phyloP scores from a whole-genome alignment of 2,113 vertebrate species.

The Perccottus glenii region DNA sequence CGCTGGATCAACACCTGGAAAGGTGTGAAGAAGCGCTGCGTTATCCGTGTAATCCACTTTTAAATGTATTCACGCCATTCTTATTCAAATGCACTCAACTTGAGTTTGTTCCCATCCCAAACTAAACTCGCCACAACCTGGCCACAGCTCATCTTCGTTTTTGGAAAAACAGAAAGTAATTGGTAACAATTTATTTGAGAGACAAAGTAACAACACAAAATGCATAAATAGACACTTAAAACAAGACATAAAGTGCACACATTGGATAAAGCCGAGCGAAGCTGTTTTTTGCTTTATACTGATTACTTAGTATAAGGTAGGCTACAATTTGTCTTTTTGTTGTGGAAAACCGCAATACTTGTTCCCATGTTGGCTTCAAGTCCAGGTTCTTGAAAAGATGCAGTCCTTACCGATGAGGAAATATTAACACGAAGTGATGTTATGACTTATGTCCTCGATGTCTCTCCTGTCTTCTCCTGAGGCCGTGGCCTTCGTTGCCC shows the following conservation, averaged over 20 bases:
- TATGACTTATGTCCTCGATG: slow-evolving; percentile 71
- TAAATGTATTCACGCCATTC: slow-evolving; percentile 58
- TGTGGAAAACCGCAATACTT: too few species aligned
- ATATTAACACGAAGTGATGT: too few species aligned
- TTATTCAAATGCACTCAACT: slow-evolving; percentile 40
- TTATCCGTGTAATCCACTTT: slow-evolving; percentile 69
- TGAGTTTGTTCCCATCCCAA: slow-evolving; percentile 2
- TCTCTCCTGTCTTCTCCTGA: slow-evolving; percentile 69
- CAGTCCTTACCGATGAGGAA: too few species aligned
- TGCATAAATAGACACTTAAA: slow-evolving; percentile 62
- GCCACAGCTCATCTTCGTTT: not conserved
- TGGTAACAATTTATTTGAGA: slow-evolving; percentile 22
- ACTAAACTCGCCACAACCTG: not conserved
- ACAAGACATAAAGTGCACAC: slow-evolving; percentile 60
- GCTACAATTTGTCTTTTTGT: too few species aligned
- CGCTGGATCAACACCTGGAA: slow-evolving; percentile 54
- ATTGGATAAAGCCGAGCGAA: not conserved
- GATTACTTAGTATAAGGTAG: not conserved
- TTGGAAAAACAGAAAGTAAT: not conserved
- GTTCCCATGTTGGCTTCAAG: too few species aligned
- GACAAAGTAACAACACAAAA: slow-evolving; percentile 9
- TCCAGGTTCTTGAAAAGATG: too few species aligned
- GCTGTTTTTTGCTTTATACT: too few species aligned
- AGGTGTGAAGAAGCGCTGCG: slow-evolving; percentile 54
- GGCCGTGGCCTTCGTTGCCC: slow-evolving; percentile 24